Evolutionary conservation across 2,888 invertebrate species (phyloP).

Genomic region (Lycocerus yunnanus): DNA sequence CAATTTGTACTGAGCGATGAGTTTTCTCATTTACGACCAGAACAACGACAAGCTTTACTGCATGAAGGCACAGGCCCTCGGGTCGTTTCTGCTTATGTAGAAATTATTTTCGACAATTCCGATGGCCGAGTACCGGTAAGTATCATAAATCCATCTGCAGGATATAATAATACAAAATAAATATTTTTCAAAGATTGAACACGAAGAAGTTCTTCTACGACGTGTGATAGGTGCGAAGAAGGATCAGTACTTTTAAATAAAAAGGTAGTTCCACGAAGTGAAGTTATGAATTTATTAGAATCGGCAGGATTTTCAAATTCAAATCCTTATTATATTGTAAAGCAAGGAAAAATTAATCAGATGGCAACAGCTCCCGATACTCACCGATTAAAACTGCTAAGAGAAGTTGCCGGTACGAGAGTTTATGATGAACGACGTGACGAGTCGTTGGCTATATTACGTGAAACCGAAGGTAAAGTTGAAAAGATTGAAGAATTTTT

Average conservation of each 20-base stretch:
- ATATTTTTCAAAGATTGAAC: constrained; percentile 78
- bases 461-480: constrained; percentile 84
- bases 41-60: constrained; percentile 91
- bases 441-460: constrained; percentile 92
- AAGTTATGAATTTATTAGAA: constrained; percentile 96
- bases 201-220: constrained; percentile 93
- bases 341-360: constrained; percentile 99
- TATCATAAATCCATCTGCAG: constrained; percentile 35
- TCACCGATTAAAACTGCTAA: constrained; percentile 87
- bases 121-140: constrained; percentile 95
- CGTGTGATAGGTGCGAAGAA: constrained; percentile 98
- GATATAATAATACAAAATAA: background rate
- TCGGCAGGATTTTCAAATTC: constrained; percentile 99
- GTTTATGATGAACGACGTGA: constrained; percentile 98
- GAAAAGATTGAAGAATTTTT: constrained; percentile 97
- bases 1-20: constrained; percentile 99
- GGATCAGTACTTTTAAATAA: constrained; percentile 99
- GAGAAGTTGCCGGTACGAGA: constrained; percentile 96
- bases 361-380: constrained; percentile 99
- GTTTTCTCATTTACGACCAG: constrained; percentile 94
- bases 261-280: constrained; percentile 95
- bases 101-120: constrained; percentile 98
- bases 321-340: constrained; percentile 99
- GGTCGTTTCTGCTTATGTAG: constrained; percentile 96
- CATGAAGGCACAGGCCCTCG: constrained; percentile 98